These are phyloP conservation scores for Morus bassanus DNA, from an alignment of 2,797 vertebrate genomes.

Conservation along the genomic window DNA sequence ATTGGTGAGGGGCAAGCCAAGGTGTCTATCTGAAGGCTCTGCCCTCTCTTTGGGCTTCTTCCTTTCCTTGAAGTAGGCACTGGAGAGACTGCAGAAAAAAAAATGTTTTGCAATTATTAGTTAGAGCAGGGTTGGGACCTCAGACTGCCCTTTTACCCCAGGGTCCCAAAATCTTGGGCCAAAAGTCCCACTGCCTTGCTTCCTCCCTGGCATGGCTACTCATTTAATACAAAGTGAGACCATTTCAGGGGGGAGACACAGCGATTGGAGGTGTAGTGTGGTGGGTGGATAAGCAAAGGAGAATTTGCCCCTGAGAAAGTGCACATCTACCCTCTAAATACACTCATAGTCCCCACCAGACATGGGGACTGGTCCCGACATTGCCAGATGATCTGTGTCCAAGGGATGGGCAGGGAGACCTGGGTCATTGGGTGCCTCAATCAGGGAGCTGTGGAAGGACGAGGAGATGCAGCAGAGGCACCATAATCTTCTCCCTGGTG, in stretches of 20 bases:
- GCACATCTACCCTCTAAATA: neutral
- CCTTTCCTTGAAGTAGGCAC: neutral
- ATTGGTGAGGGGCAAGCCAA: neutral
- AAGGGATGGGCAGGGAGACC: neutral
- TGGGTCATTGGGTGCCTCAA: too few species aligned
- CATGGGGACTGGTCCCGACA: rapidly evolving
- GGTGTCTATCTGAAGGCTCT: neutral
- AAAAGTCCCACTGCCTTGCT: neutral
- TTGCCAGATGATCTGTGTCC: neutral
- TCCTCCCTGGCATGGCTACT: neutral
- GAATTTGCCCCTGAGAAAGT: neutral
- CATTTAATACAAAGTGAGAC: neutral
- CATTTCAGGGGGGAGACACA: neutral
- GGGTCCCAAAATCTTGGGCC: neutral
- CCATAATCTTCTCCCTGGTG: neutral
- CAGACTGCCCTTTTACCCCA: neutral
- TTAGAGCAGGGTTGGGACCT: neutral
- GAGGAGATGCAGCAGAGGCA: neutral
- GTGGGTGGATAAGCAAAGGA: neutral
- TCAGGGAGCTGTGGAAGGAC: neutral
- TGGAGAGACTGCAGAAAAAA: neutral
- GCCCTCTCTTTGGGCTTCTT: neutral
- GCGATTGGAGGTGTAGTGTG: neutral
- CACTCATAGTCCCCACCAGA: neutral
- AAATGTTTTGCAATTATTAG: neutral